Base-by-base conservation (phyloP, 2,888 invertebrate species). In the Orthonychiurus folsomi region DNA sequence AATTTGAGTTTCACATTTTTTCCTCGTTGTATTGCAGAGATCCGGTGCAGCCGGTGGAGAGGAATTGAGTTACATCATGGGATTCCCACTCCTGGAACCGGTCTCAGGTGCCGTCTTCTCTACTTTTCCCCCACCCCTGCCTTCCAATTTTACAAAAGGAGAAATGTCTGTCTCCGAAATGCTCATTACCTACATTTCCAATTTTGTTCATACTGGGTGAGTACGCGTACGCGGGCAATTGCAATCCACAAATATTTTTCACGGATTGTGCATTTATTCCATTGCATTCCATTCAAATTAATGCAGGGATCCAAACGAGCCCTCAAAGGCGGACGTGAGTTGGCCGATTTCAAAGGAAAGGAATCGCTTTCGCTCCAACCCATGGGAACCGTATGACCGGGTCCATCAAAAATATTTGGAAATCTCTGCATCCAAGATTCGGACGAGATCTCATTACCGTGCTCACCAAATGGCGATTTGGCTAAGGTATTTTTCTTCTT, bases 391-490 rank as follows among this genome's bases (percentile, higher is more conserved):
- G 75, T 94, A 93, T 79, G 92, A 93, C 77, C 87, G 89, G 1
- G 86, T 89, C 66, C 91, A 92, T 80, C 93, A 93, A 76, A 92
- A 93, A 77, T 94, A 93, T 79, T 81, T 94, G 75, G 91, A 91
- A 83, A 89, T 93, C 76, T 67, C 67, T 54, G 63, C 65, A 12
- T 70, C 68, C 61, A 72, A 72, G 68, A 69, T 71, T 62, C 61
- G 69, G 24, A 64, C 60, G 25, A 62, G 68, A 75, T 88, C 87
- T 73, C 91, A 91, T 79, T 92, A 91, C 79, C 83, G 90, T 24
- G 89, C 90, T 0, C 89, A 90, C 79, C 89, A 91, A 80, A 86
- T 92, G 85, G 89, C 91, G 60, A 83, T 91, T 66, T 93, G 93
- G 93, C 78, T 91, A 71, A 89, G 70, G 72, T 71, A 69, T 37